Conservation (phyloP, 30 jellyfish, hydroid and myxozoan genomes). For the Aurelia sp. region DNA sequence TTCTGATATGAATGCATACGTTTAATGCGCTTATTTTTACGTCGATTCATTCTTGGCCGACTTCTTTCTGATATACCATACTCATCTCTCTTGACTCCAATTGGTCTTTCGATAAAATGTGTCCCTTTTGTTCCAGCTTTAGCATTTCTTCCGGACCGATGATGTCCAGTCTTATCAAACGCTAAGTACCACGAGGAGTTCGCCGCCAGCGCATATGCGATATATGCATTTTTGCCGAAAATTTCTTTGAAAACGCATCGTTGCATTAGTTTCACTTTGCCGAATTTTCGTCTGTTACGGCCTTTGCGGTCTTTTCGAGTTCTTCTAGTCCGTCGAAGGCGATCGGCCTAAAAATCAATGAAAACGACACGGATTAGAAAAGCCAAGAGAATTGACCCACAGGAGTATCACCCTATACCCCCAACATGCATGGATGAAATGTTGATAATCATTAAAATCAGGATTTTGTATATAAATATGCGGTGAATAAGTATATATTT, state of each 20-base stretch:
- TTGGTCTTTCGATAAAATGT: slow-evolving; percentile 66
- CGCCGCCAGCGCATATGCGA: slow-evolving; percentile 38
- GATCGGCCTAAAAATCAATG: slow-evolving; percentile 26
- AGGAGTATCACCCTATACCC: too few relatives aligned
- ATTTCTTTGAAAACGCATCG: slow-evolving; percentile 64
- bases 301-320: slow-evolving; percentile 12
- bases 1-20: slow-evolving; percentile 35
- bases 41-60: slow-evolving; percentile 36
- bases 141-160: slow-evolving; percentile 35
- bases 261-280: slow-evolving; percentile 42
- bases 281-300: slow-evolving; percentile 7
- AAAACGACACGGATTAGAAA: too few relatives aligned
- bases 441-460: too few relatives aligned
- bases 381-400: too few relatives aligned
- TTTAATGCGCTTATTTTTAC: slow-evolving; percentile 43
- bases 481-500: too few relatives aligned
- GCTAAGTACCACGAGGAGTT: slow-evolving; percentile 72
- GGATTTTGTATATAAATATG: too few relatives aligned
- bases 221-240: slow-evolving; percentile 56
- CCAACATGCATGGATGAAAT: too few relatives aligned
- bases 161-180: slow-evolving; percentile 48
- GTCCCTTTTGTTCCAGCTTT: slow-evolving; percentile 8
- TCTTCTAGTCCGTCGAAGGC: slow-evolving; percentile 24
- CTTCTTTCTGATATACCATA: slow-evolving; percentile 36
- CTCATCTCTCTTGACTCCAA: slow-evolving; percentile 51